Evolutionary conservation across 2,888 invertebrate species (phyloP).

Genomic region (Scaptomyza polygonia): DNA sequence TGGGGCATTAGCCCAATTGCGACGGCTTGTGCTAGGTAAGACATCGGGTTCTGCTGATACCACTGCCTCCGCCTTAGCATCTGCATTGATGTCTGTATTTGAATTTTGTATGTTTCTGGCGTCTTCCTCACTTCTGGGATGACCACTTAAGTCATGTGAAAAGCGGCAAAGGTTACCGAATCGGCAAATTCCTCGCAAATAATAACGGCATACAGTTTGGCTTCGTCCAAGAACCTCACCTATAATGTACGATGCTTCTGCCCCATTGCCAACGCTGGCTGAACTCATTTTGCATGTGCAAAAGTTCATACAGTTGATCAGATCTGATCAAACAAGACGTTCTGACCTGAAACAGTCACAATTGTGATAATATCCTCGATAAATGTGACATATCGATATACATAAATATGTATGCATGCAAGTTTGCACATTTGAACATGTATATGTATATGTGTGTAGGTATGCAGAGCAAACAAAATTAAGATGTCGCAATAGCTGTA

Average conservation of each 20-base stretch:
- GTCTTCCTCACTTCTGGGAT: conserved; percentile 54
- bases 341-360: conserved; percentile 44
- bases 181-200: conserved; percentile 82
- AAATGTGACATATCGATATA: conserved; percentile 46
- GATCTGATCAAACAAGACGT: conserved; percentile 52
- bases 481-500: conserved; percentile 58
- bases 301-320: conserved; percentile 48
- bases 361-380: conserved; percentile 53
- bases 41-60: conserved; percentile 25
- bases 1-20: conserved; percentile 82
- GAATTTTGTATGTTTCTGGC: conserved; percentile 12
- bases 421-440: conserved; percentile 5
- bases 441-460: conserved; percentile 7
- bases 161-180: conserved; percentile 83
- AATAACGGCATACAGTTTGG: conserved; percentile 81
- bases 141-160: conserved; percentile 76
- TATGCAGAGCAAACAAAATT: conserved; percentile 41
- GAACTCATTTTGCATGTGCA: conserved; percentile 77
- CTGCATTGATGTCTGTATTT: conserved; percentile 16
- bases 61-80: conserved; percentile 18
- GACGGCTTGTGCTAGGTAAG: conserved; percentile 70
- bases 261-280: conserved; percentile 41
- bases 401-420: conserved; percentile 2
- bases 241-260: conserved; percentile 56
- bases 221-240: conserved; percentile 62